Conservation (phyloP, 2,888 invertebrate species). For the Smittia aterrima region DNA sequence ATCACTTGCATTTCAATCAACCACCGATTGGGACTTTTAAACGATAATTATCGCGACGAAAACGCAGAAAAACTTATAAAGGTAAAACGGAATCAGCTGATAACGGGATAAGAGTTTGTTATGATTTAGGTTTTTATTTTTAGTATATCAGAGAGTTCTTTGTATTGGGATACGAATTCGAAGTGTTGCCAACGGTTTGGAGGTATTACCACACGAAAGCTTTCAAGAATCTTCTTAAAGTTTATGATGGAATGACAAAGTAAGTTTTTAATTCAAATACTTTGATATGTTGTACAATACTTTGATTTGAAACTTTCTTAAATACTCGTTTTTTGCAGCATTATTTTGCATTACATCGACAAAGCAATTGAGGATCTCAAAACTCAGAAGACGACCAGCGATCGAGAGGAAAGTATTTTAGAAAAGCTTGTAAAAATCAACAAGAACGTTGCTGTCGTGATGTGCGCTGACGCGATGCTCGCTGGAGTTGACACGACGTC, state of each 20-base stretch:
- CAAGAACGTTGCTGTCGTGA: constrained; percentile 56
- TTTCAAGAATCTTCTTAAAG: constrained; percentile 49
- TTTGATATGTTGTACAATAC: too few species aligned
- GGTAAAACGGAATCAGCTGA: neutral
- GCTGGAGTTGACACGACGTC: constrained; percentile 60
- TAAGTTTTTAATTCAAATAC: too few species aligned
- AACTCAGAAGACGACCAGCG: constrained; percentile 23
- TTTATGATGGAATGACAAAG: constrained; percentile 53
- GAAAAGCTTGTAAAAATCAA: constrained; percentile 56
- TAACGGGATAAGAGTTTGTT: neutral
- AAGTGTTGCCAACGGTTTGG: constrained; percentile 50
- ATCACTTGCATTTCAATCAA: constrained; percentile 54
- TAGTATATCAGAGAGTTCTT: constrained; percentile 42
- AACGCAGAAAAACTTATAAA: constrained; percentile 22
- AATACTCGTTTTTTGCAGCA: constrained; percentile 43
- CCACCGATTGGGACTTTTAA: constrained; percentile 49
- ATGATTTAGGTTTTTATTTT: neutral
- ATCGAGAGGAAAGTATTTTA: constrained; percentile 54
- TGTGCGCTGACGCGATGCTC: constrained; percentile 60
- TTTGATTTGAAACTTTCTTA: too few species aligned
- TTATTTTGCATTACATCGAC: constrained; percentile 51
- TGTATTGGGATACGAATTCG: constrained; percentile 45
- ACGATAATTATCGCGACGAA: constrained; percentile 36
- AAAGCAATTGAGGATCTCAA: constrained; percentile 47
- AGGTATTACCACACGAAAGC: constrained; percentile 47